Evolutionary conservation across 2,797 vertebrate species (phyloP), one percentile per base, ranked within the genome.

Genomic region (Megaceryle alcyon): DNA sequence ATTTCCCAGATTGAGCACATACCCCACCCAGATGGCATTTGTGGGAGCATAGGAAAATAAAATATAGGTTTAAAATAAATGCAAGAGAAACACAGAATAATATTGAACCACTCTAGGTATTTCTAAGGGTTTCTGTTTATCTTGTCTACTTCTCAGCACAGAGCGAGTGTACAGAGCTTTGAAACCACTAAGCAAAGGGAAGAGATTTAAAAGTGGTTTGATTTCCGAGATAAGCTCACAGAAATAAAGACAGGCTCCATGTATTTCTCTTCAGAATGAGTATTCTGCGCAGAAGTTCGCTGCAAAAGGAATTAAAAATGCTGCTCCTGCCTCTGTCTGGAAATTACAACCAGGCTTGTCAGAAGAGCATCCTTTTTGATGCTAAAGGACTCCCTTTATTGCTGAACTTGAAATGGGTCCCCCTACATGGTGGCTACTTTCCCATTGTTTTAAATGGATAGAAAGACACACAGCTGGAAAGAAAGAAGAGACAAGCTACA

Each of bases 1-100:
- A 73, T 82, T 93, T 96, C 93, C 84, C 92, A 96, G 91, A 92
- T 25, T 94, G 70, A 94, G 64, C 73, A 76, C 0, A 0, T 61
- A 94, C 88, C 90, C 70, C 85, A 61, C 75, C 60, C 90, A 93
- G 92, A 96, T 84, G 80, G 82, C 90, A 92, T 96, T 96, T 96
- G 91, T 93, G 92, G 90, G 95, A 96, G 90, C 94, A 95, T 82
- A 94, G 81, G 56, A 96, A 94, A 96, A 94, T 94, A 96, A 95
- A 94, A 80, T 70, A 82, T 15, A 95, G 64, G 68, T 94, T 95
- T 95, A 93, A 96, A 97, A 92, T 92, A 92, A 87, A 91, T 90
- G 75, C 90, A 95, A 92, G 81, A 88, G 71, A 96, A 96, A 96
- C 82, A 94, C 61, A 84, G 91, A 95, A 95, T 88, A 95, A 94